Evolutionary conservation across 2,888 invertebrate species (phyloP).

Genomic region (Saturnia pavonia): DNA sequence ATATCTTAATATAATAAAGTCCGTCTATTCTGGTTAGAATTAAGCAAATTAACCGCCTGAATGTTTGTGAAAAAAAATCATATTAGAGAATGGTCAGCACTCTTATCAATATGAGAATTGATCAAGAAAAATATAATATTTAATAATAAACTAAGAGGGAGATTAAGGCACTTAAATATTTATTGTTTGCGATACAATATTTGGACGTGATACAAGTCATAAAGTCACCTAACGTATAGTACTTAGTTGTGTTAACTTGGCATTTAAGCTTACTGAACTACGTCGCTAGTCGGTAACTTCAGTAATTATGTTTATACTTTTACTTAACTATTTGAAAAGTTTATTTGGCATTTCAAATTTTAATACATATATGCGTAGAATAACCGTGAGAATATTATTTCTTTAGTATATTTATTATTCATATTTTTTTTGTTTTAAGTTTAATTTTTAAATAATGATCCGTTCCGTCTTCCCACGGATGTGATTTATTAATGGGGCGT

Average conservation of each 20-base stretch:
- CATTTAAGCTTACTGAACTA: not conserved
- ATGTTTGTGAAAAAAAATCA: not conserved
- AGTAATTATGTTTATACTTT: not conserved
- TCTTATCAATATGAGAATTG: not conserved
- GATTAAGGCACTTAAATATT: conserved; percentile 2
- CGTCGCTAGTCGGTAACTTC: not conserved
- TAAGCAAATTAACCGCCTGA: not conserved
- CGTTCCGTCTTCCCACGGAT: no score
- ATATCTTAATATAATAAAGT: no score
- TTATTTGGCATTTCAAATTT: not conserved
- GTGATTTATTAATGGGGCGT: no score
- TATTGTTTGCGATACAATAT: conserved; percentile 6
- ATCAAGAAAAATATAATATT: not conserved
- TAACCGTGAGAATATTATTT: not conserved
- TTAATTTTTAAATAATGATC: no score
- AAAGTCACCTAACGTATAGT: conserved; percentile 3
- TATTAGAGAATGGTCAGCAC: not conserved
- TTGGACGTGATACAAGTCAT: not conserved
- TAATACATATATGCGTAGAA: not conserved
- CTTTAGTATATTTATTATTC: not conserved
- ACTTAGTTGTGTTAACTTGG: not conserved
- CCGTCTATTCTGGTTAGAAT: no score
- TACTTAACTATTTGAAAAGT: not conserved
- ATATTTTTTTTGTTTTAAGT: no score
- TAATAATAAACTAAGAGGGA: not conserved